Evolutionary conservation across 2,797 vertebrate genomes (phyloP).

Genomic region (Argyrosomus regius): DNA sequence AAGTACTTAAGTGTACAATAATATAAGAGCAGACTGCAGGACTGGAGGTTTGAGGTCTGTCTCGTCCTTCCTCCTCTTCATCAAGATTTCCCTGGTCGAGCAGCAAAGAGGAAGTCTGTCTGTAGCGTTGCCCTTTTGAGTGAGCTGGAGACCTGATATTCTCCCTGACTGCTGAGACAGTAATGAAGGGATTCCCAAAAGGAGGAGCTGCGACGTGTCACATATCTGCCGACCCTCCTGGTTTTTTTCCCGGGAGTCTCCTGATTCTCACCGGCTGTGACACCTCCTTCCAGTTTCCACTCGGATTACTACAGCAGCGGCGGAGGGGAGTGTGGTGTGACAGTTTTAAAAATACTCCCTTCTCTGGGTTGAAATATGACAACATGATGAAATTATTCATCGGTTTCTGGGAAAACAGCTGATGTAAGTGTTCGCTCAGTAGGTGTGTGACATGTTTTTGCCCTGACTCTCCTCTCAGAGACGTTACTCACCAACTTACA

Average conservation of each 20-base stretch:
- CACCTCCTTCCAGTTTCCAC: not conserved
- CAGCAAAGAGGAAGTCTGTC: not conserved
- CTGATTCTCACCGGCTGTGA: not conserved
- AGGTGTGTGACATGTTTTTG: slow-evolving; percentile 31
- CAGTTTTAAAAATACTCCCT: not conserved
- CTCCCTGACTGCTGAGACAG: not conserved
- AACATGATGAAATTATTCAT: slow-evolving; percentile 2
- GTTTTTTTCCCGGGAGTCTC: not conserved
- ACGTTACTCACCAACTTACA: slow-evolving; percentile 29
- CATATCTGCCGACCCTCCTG: not conserved
- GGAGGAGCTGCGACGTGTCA: not conserved
- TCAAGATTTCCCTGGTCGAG: not conserved
- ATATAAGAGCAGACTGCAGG: too few relatives aligned
- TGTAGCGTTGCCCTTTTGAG: not conserved
- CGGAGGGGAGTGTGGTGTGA: not conserved
- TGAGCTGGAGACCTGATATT: not conserved
- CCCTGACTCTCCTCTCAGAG: slow-evolving; percentile 11
- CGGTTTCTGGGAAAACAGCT: slow-evolving; percentile 35
- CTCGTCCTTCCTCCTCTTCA: not conserved
- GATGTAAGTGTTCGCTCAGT: slow-evolving; percentile 42
- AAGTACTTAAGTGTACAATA: too few relatives aligned
- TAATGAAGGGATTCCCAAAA: not conserved
- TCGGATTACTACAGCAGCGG: not conserved
- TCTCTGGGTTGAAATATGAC: slow-evolving; percentile 4
- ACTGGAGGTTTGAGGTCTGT: too few relatives aligned